Evolutionary conservation across 2,113 vertebrate genomes (phyloP), one percentile per base, ranked within the genome.

Genomic region (Pachycephala philippinensis): DNA sequence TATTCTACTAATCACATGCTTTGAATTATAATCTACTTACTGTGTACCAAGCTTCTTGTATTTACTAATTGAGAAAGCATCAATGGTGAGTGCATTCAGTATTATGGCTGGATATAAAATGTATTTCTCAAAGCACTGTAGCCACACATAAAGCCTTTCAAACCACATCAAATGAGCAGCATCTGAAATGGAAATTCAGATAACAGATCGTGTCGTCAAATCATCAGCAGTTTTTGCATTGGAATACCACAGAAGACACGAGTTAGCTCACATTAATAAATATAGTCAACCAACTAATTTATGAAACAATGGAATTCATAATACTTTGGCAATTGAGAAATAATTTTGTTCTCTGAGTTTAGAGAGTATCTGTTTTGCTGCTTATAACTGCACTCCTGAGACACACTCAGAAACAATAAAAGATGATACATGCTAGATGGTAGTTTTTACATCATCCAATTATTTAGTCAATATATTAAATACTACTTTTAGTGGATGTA

Each of bases 121-220:
- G 39, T 99, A 99, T 97, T 99, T 99, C 98, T 99, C 99, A 90
- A 99, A 99, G 95, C 98, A 99, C 95, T 99, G 98, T 63, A 99
- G 99, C 95, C 99, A 99, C 81, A 99, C 98, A 66, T 99, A 99
- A 24, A 99, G 98, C n/a, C 98, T 98, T 98, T 99, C 99, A 77
- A 99, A 99, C 99, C 99, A 99, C 99, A 99, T 99, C 95, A 99
- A 96, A 93, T 99, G 98, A 84, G 99, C 98, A 6, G 99, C 98
- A 97, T 99, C 99, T 99, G 98, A 97, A 98, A 98, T 8, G 93
- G 50, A 95, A 90, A 97, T 92, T 49, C 50, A 87, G 68, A 74
- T 76, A 97, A 93, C 49, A 89, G 13, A 86, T 47, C 0, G 9
- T 63, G 77, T 45, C 22, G 17, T 78, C 45, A 92, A 83, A 84